Percentiles rank a stretch among this genome's conserved stretches.
Evolutionary conservation across 2,113 vertebrate species (phyloP).

Genomic region (Camelus dromedarius): DNA sequence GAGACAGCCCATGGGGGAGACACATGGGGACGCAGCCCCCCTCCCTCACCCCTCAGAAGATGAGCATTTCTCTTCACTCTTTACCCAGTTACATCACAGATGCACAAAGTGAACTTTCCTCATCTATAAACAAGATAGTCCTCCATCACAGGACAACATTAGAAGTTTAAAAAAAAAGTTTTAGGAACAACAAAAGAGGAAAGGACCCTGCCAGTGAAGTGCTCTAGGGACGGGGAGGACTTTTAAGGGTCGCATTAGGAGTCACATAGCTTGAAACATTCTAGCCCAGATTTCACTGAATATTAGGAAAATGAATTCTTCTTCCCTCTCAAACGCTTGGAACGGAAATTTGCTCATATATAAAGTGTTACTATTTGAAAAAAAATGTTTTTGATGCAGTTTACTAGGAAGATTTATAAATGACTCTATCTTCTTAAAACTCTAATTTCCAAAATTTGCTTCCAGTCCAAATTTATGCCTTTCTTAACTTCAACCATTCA

Average conservation of each 20-base stretch:
- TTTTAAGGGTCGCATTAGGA: not conserved
- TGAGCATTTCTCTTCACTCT: not conserved
- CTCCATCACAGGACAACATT: not conserved
- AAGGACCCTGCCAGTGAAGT: not conserved
- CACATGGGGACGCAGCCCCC: accelerated
- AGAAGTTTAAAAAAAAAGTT: not conserved
- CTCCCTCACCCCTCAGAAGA: not conserved
- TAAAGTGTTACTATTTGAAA: not conserved
- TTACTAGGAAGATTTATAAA: conserved; percentile 28
- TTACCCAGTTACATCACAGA: not conserved
- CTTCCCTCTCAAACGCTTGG: not conserved
- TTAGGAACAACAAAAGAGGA: not conserved
- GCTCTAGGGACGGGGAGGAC: not conserved
- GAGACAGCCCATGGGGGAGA: not conserved
- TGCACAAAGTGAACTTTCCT: not conserved
- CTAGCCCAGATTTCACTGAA: not conserved
- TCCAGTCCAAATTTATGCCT: not conserved
- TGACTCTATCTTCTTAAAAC: not conserved
- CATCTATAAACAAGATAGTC: not conserved
- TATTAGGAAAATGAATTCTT: not conserved
- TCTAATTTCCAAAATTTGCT: not conserved
- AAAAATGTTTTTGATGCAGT: conserved; percentile 18
- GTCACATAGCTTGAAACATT: not conserved
- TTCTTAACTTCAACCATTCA: not conserved
- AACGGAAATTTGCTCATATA: conserved; percentile 5